Conservation (phyloP, 2,888 invertebrate species). For the Willowsia nigromaculata region DNA sequence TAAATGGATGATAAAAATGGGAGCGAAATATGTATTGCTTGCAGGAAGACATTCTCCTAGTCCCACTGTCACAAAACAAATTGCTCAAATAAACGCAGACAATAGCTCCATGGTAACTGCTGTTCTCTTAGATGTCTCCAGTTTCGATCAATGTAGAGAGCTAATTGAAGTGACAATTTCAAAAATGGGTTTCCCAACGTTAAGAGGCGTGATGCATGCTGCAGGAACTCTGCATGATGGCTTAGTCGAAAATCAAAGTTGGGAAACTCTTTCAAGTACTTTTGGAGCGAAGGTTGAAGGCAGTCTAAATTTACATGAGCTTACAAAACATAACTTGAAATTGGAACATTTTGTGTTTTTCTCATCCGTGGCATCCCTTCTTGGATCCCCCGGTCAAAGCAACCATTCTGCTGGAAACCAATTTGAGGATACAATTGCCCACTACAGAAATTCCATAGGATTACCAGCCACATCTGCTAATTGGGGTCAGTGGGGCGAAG, state of each 20-base stretch:
- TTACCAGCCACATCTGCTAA: constrained; percentile 60
- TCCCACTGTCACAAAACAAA: too few species aligned
- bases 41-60: too few species aligned
- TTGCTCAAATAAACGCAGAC: too few species aligned
- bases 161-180: constrained; percentile 38
- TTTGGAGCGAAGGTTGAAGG: constrained; percentile 57
- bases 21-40: too few species aligned
- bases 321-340: constrained; percentile 13
- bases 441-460: background rate
- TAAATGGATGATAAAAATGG: too few species aligned
- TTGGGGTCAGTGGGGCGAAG: constrained; percentile 69
- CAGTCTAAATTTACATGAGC: constrained; percentile 65
- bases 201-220: constrained; percentile 69
- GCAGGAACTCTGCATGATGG: constrained; percentile 64
- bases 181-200: constrained; percentile 32
- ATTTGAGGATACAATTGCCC: constrained; percentile 60
- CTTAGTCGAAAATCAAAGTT: constrained; percentile 56
- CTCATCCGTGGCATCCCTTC: constrained; percentile 36
- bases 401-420: constrained; percentile 62
- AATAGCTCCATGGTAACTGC: too few species aligned
- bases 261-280: constrained; percentile 50
- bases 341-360: constrained; percentile 68
- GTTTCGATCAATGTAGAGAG: constrained; percentile 20
- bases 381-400: constrained; percentile 65
- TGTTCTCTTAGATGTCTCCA: constrained; percentile 45